Evolutionary conservation across 2,888 invertebrate species (phyloP).

Genomic region (Isotomurus palustris): DNA sequence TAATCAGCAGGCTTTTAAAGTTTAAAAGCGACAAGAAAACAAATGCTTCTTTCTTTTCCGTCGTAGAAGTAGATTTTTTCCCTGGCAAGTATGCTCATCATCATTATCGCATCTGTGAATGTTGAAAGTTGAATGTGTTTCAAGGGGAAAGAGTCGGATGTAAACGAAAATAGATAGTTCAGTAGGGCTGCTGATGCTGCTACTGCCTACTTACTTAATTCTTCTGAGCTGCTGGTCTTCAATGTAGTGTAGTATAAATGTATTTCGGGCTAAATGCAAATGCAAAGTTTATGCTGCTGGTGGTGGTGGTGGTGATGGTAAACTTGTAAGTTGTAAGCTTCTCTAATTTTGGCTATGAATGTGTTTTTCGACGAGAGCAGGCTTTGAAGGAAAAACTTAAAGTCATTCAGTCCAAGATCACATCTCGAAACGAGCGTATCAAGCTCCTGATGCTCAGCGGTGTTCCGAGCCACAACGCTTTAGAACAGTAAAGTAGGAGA

Average conservation of each 20-base stretch:
- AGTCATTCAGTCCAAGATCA: conserved; percentile 79
- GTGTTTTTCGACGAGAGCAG: conserved; percentile 21
- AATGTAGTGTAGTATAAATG: too few species aligned
- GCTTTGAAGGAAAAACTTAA: conserved; percentile 52
- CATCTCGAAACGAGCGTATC: conserved; percentile 80
- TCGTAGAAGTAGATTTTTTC: background rate
- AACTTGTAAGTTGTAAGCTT: background rate
- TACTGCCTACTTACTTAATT: background rate
- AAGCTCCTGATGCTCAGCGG: conserved; percentile 78
- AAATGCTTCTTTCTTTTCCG: too few species aligned
- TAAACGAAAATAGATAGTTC: conserved; percentile 4
- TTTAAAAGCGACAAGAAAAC: too few species aligned
- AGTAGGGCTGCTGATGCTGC: conserved; percentile 3
- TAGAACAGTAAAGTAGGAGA: conserved; percentile 3
- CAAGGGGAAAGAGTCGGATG: background rate
- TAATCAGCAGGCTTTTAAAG: too few species aligned
- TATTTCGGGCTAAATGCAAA: too few species aligned
- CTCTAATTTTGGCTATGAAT: conserved; percentile 12
- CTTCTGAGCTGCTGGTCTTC: background rate
- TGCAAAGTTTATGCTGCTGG: too few species aligned
- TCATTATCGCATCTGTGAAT: too few species aligned
- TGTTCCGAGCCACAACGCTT: conserved; percentile 56
- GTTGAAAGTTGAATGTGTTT: conserved; percentile 1
- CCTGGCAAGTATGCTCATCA: background rate
- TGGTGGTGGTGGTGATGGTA: too few species aligned